Conservation (phyloP, 35 echinoderm and acorn worm species). For the Lytechinus pictus region DNA sequence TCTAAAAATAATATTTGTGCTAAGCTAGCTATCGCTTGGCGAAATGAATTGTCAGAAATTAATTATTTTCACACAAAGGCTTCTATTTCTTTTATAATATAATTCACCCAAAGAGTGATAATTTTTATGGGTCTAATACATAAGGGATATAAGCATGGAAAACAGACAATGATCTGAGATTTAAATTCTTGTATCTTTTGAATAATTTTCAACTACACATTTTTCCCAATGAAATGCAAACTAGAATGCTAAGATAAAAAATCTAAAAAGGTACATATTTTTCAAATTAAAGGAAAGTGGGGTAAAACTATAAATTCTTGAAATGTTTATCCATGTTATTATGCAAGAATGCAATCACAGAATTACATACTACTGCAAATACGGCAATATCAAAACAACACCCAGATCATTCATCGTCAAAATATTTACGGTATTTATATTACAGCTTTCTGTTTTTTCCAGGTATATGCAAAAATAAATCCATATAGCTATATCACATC, state of each 20-base stretch:
- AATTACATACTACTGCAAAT: neutral
- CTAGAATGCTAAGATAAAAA: neutral
- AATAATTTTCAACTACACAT: neutral
- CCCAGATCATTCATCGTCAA: neutral
- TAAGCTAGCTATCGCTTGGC: neutral
- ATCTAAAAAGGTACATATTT: neutral
- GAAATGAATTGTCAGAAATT: neutral
- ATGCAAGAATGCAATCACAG: neutral
- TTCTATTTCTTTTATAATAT: no score
- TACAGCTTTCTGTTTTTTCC: neutral
- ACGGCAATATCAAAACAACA: neutral
- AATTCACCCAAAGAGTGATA: no score
- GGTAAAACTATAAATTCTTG: neutral
- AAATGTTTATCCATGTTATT: neutral
- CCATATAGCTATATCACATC: constrained; percentile 3
- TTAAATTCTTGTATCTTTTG: neutral
- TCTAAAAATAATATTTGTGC: neutral
- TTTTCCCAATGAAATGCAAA: neutral
- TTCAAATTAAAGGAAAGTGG: neutral
- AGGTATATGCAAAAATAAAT: neutral
- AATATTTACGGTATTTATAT: neutral
- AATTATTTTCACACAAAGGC: no score
- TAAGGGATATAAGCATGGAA: neutral
- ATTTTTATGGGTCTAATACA: no score
- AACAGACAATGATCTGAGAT: neutral